Percentiles rank a stretch among this genome's conserved stretches.
Evolutionary conservation across 2,888 invertebrate genomes (phyloP).

Genomic region (Baccha elongata): DNA sequence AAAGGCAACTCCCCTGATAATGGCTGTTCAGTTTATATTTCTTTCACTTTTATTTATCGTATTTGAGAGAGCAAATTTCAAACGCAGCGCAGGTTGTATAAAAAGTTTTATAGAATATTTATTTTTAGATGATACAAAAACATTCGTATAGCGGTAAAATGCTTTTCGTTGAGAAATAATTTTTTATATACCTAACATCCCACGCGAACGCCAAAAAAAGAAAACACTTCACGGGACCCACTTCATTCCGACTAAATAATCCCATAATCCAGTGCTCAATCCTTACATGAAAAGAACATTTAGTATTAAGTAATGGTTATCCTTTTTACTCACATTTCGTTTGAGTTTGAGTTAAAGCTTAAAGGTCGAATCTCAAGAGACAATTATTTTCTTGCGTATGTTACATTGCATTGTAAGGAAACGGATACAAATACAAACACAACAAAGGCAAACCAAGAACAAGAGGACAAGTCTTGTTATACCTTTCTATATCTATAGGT

Average conservation of each 20-base stretch:
- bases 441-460: neutral
- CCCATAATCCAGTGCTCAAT: conserved; percentile 59
- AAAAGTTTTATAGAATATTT: conserved; percentile 44
- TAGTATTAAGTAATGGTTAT: conserved; percentile 24
- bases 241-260: conserved; percentile 42
- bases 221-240: conserved; percentile 5
- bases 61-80: conserved; percentile 26
- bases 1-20: too few species aligned
- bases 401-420: neutral
- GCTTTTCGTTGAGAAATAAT: too few species aligned
- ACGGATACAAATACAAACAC: neutral
- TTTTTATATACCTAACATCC: too few species aligned
- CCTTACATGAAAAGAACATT: conserved; percentile 49
- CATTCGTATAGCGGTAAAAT: neutral
- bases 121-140: conserved; percentile 29
- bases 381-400: conserved; percentile 23
- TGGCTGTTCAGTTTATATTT: neutral
- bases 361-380: conserved; percentile 38
- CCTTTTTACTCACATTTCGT: conserved; percentile 11
- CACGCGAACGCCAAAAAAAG: neutral
- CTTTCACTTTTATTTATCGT: too few species aligned
- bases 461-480: neutral
- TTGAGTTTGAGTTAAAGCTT: too few species aligned
- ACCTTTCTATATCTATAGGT: too few species aligned
- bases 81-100: conserved; percentile 9